A percentile compares a stretch with the other conserved stretches of the same genome.
phyloP scores from a whole-genome alignment of 2,888 invertebrate genomes.

The Hemistola chrysoprasaria region DNA sequence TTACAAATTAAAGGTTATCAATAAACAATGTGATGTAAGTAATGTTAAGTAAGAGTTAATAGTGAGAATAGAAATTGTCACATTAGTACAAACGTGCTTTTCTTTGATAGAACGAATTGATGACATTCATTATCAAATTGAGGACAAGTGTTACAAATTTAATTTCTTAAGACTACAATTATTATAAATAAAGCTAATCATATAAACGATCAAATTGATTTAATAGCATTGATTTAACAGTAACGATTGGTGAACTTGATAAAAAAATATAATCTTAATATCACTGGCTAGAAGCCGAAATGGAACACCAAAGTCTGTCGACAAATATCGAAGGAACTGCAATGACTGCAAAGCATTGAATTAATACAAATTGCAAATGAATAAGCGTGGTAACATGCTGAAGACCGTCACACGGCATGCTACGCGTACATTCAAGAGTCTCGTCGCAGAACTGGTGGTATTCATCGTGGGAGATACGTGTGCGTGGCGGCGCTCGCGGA shows the following conservation, averaged over 20 bases:
- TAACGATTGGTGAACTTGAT: no score
- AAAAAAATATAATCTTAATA: no score
- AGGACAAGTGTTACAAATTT: no score
- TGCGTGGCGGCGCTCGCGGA: slow-evolving; percentile 74
- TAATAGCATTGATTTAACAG: no score
- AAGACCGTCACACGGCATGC: slow-evolving; percentile 44
- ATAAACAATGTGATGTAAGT: slow-evolving; percentile 24
- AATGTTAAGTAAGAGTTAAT: slow-evolving; percentile 17
- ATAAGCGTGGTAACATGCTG: slow-evolving; percentile 58
- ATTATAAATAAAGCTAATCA: no score
- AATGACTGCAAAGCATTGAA: no score
- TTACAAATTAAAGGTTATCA: slow-evolving; percentile 8
- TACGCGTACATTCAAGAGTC: slow-evolving; percentile 88
- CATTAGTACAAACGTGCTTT: slow-evolving; percentile 9
- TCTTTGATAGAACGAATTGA: background rate
- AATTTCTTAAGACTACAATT: no score
- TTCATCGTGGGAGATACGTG: slow-evolving; percentile 87
- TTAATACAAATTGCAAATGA: slow-evolving; percentile 36
- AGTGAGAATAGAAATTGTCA: slow-evolving; percentile 22
- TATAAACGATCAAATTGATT: no score
- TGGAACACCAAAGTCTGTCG: no score
- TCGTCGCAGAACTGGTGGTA: slow-evolving; percentile 91
- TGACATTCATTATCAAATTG: no score
- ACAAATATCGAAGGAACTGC: no score
- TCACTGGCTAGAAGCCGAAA: no score